A percentile compares a stretch with the other conserved stretches of the same genome.
Conservation (phyloP, 2,113 vertebrate species). For the Corvus moneduloides region DNA sequence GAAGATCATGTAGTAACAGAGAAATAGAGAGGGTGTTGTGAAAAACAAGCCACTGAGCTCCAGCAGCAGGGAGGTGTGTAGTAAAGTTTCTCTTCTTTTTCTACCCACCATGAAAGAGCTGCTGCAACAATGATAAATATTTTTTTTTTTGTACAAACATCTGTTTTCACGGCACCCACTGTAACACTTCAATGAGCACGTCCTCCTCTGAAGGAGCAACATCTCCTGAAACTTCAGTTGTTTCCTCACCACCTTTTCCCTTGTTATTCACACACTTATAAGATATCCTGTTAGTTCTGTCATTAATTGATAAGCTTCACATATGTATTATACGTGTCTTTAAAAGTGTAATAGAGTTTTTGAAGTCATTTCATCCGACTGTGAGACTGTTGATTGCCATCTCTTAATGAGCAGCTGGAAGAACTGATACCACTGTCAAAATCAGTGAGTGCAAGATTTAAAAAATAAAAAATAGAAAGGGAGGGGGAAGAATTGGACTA, state of each 20-base stretch:
- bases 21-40: not conserved
- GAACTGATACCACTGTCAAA: not conserved
- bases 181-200: fast-evolving
- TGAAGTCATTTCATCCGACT: not conserved
- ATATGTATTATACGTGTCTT: not conserved
- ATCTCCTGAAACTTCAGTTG: not conserved
- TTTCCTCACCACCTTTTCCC: not conserved
- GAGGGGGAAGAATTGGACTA: not conserved
- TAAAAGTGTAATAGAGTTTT: not conserved
- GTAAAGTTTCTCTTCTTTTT: not conserved
- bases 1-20: not conserved
- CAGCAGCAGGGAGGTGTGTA: not conserved
- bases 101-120: not conserved
- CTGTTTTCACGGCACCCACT: not conserved
- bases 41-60: not conserved
- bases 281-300: not conserved
- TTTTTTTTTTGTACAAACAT: not conserved
- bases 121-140: not conserved
- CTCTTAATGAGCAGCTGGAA: not conserved
- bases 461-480: not conserved
- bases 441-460: not conserved
- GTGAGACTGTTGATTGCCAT: not conserved
- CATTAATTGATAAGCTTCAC: not conserved
- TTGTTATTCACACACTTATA: fast-evolving
- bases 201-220: not conserved